Conservation (phyloP, 2,797 vertebrate genomes). For the Anabas testudineus region DNA sequence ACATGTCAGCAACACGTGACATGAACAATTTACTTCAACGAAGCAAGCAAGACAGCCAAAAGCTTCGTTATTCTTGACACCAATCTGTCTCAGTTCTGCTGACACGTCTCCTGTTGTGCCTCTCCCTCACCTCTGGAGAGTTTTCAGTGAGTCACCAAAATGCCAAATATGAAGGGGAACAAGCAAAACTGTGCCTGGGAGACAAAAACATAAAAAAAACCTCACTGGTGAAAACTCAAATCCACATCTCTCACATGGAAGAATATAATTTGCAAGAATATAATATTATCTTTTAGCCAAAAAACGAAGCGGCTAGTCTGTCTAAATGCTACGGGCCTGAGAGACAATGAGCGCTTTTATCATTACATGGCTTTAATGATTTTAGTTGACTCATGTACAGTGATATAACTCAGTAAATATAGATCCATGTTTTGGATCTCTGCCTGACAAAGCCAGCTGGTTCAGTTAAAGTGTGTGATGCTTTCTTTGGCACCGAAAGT, state of each 20-base stretch:
- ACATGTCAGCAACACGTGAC: neutral
- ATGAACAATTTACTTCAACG: conserved; percentile 21
- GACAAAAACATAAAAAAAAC: conserved; percentile 19
- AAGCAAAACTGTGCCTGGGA: conserved; percentile 2
- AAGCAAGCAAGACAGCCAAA: conserved; percentile 24
- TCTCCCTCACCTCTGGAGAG: conserved; percentile 56
- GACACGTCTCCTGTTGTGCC: conserved; percentile 44
- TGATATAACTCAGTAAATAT: conserved; percentile 75
- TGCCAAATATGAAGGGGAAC: conserved; percentile 27
- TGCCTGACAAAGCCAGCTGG: conserved; percentile 77
- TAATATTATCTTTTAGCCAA: neutral
- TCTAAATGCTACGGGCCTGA: conserved; percentile 11
- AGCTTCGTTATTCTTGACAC: conserved; percentile 51
- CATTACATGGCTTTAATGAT: conserved; percentile 55
- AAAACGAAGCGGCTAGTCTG: neutral
- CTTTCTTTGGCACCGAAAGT: conserved; percentile 63
- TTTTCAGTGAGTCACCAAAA: conserved; percentile 55
- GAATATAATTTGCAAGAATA: neutral
- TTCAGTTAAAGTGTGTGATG: conserved; percentile 70
- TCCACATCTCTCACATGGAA: conserved; percentile 4
- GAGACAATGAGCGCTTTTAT: conserved; percentile 28
- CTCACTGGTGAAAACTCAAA: neutral
- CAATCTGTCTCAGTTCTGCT: conserved; percentile 54
- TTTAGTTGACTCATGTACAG: conserved; percentile 64
- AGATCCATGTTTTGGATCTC: conserved; percentile 68